Base-by-base conservation (phyloP, 1,140 invertebrate species). In the Platyscapa corneri region DNA sequence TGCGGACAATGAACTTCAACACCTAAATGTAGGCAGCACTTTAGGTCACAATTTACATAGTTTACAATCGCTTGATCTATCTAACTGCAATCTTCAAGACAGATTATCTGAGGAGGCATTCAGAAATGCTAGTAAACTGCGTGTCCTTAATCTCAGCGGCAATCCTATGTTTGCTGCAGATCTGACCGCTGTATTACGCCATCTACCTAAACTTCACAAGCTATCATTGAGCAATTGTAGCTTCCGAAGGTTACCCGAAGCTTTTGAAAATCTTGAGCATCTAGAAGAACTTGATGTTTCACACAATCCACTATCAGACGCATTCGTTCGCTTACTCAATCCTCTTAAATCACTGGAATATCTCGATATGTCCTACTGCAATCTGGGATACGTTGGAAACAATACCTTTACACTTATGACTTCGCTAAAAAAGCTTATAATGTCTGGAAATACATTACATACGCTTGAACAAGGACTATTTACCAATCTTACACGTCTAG, bases 331-430 rank as follows among this genome's bases (percentile, higher is more conserved):
- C 88, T 89, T 96, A 27, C 90, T 96, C n/a, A 95, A 95, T 0
- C 96, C 96, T 0, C 89, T 96, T 3, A 94, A 95, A 64, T 95
- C 95, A 34, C 91, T 96, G 20, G 95, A 96, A 91, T 95, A 95
- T 89, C 91, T 96, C 18, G 96, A 96, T 88, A 96, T 96, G 95
- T 95, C 96, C 14, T 96, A 96, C 88, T 96, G 96, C 90, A 95
- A 95, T 89, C 91, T 96, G 18, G 95, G 95, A 3, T 93, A 95
- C 85, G 94, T 96, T 49, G 94, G 95, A 16, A 95, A 94, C 37
- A 94, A 95, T 10, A 95, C 95, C 3, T 96, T 96, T 89, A 94
- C 95, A 0, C 95, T 95, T 89, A 96, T 96, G 95, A 95, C 95
- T 0, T 94, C 94, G 1, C 93, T 96, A 88, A 95, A 95, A 88